A percentile compares a stretch with the other conserved stretches of the same genome.
These are phyloP conservation scores for Acanthiza pusilla DNA, from an alignment of 2,797 vertebrate species.

Conservation along the genomic window DNA sequence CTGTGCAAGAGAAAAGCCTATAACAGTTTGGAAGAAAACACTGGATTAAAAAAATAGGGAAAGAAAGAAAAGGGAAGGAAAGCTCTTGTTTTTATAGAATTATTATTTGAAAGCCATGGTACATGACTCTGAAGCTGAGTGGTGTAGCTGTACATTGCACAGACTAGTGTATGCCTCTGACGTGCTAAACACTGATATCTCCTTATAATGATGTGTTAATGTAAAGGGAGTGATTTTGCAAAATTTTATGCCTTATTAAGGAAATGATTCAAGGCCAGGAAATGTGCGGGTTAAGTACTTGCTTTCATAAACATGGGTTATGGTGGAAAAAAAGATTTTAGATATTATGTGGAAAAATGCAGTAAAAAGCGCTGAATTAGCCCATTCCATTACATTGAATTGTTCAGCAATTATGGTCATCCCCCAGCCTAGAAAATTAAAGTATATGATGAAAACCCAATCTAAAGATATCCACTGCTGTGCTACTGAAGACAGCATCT, in stretches of 20 bases:
- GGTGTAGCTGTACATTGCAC: not conserved
- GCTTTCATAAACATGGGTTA: conserved; percentile 67
- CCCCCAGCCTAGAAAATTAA: conserved; percentile 59
- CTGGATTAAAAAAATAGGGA: not conserved
- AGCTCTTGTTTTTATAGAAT: not conserved
- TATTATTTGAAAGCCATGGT: not conserved
- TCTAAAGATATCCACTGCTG: conserved; percentile 55
- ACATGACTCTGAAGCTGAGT: not conserved
- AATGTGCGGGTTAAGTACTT: conserved; percentile 67
- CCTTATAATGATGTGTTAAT: conserved; percentile 42
- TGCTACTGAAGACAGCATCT: conserved; percentile 8
- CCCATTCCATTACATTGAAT: conserved; percentile 60
- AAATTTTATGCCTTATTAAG: conserved; percentile 60
- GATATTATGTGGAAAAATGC: conserved; percentile 65
- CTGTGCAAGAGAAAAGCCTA: not conserved
- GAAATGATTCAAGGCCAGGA: conserved; percentile 64
- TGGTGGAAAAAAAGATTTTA: conserved; percentile 54
- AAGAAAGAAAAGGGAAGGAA: not conserved
- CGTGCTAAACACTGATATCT: conserved; percentile 3
- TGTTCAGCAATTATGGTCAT: conserved; percentile 68
- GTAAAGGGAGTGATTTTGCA: conserved; percentile 43
- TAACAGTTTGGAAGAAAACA: not conserved
- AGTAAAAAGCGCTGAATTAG: conserved; percentile 64
- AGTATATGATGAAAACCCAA: conserved; percentile 67
- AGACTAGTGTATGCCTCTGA: not conserved